Evolutionary conservation across 2,113 vertebrate species (phyloP).

Genomic region (Apus apus): DNA sequence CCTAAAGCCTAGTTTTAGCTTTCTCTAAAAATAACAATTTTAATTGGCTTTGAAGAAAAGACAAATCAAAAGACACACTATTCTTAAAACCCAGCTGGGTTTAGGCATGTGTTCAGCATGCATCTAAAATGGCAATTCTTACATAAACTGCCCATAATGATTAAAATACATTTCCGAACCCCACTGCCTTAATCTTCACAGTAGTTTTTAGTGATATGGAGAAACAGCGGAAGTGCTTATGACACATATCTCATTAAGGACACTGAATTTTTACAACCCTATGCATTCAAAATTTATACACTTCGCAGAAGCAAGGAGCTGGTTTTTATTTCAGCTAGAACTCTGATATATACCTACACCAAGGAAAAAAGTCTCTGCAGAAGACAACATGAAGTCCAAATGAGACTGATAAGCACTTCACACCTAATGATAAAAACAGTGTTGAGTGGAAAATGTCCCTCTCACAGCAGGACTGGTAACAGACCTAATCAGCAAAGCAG

Average conservation of each 20-base stretch:
- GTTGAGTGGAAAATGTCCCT: neutral
- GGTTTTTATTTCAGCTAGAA: slow-evolving; percentile 8
- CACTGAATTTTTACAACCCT: slow-evolving; percentile 42
- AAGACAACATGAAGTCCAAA: neutral
- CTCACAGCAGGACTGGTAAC: neutral
- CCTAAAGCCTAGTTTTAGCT: neutral
- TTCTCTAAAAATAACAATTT: neutral
- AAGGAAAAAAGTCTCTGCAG: neutral
- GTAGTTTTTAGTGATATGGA: neutral
- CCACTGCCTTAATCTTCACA: slow-evolving; percentile 25
- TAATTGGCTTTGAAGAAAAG: neutral
- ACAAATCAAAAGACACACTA: neutral
- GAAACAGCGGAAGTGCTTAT: slow-evolving; percentile 7
- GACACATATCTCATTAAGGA: slow-evolving; percentile 36
- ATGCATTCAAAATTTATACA: slow-evolving; percentile 37
- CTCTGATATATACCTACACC: neutral
- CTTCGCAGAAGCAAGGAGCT: neutral
- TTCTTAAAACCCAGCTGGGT: neutral
- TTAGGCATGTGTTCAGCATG: neutral
- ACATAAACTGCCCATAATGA: neutral
- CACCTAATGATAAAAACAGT: neutral
- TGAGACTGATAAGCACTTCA: neutral
- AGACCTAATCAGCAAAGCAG: neutral
- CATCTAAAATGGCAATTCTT: neutral
- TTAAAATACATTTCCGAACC: neutral